Evolutionary conservation across 2,797 vertebrate species (phyloP), one percentile per base, ranked within the genome.

Genomic region (Sebastes trivittatus): DNA sequence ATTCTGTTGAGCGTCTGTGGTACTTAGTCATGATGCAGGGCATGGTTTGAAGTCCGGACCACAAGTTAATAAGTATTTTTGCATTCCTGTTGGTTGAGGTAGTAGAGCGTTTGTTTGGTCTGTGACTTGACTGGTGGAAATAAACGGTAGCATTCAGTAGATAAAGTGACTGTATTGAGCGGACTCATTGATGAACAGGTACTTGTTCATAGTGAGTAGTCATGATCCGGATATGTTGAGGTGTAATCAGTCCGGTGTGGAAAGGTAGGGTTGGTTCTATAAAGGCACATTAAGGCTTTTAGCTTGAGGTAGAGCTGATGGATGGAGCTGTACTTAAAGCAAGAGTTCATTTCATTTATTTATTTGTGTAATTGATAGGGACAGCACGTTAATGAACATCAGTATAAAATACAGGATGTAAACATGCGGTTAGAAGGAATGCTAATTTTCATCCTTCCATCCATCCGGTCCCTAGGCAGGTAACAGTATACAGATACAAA

Each of bases 61-160:
- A 32, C 65, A 72, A 56, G 80, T 88, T 81, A 78, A 82, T 72
- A 52, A 11, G 23, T 73, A 34, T 56, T 75, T 80, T 59, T 78
- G 32, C 54, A 46, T 77, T 81, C 60, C 71, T 65, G 58, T 61
- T 78, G 23, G 66, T 72, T 73, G 54, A 62, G 34, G 27, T 10
- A 78, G 20, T 1, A 4, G 18, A 67, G 60, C 10, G 3, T 79
- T 73, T 64, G 55, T 67, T 63, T 67, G 6, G 38, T 22, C 56
- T 22, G 46, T 74, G 72, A 83, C 72, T 52, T 52, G n/a, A 30
- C 29, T 54, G 20, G 22, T 23, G 10, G 25, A 49, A 52, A 49
- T 7, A 46, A 80, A 71, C 63, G 46, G 34, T 9, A 36, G 73
- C 42, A 14, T 52, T n/a, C 4, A 7, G 14, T n/a, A 23, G 18